Percentiles rank a stretch among this genome's conserved stretches.
Evolutionary conservation across 2,888 invertebrate genomes (phyloP).

Genomic region (Leptinotarsa juncta): DNA sequence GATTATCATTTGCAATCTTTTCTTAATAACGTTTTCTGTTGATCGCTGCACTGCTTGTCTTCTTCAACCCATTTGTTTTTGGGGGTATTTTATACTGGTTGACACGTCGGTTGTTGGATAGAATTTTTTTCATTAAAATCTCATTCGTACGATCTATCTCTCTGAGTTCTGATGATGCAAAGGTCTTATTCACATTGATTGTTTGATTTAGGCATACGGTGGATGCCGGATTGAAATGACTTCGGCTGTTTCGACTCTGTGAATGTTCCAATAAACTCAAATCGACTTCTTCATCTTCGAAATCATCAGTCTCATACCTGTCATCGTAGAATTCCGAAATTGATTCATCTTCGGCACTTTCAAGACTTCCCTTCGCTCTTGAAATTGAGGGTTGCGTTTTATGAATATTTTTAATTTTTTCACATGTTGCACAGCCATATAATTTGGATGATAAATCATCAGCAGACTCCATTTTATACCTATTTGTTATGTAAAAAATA

Average conservation of each 20-base stretch:
- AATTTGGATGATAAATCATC: constrained; percentile 30
- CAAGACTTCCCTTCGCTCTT: background rate
- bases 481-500: background rate
- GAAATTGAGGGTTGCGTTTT: background rate
- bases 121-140: constrained; percentile 53
- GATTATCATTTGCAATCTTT: constrained; percentile 55
- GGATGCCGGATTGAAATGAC: constrained; percentile 1
- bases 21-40: constrained; percentile 51
- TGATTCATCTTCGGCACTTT: background rate
- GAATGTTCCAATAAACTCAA: constrained; percentile 28
- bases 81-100: constrained; percentile 48
- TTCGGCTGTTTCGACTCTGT: constrained; percentile 19
- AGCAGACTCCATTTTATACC: constrained; percentile 3
- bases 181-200: constrained; percentile 42
- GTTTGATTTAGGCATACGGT: constrained; percentile 2
- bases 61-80: constrained; percentile 32
- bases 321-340: constrained; percentile 18
- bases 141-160: constrained; percentile 48
- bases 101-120: constrained; percentile 48
- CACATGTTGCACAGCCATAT: constrained; percentile 38
- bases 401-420: constrained; percentile 32
- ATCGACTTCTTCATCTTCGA: constrained; percentile 38
- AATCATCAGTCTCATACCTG: constrained; percentile 36
- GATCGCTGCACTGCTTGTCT: constrained; percentile 50
- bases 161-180: constrained; percentile 42